Conservation (phyloP, 2,113 vertebrate genomes). For the Heterotilapia buettikoferi region DNA sequence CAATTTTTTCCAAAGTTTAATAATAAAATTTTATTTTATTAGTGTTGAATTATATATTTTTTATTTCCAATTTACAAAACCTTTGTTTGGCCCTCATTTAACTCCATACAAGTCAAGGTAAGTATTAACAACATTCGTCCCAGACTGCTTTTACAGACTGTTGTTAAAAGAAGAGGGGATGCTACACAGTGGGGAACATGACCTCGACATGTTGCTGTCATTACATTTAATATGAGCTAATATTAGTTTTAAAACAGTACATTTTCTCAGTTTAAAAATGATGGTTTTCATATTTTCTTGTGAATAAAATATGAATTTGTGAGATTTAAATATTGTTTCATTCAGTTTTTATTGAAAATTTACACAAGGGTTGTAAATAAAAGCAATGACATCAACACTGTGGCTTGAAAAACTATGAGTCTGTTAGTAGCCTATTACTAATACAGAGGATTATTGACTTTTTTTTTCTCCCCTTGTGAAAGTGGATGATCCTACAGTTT, state of each 20-base stretch:
- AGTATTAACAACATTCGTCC: neutral
- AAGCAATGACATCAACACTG: neutral
- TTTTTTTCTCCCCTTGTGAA: too few relatives aligned
- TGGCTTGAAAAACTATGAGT: neutral
- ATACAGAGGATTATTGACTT: neutral
- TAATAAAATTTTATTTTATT: neutral
- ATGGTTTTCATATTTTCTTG: neutral
- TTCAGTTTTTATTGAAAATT: neutral
- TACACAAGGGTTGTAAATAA: neutral
- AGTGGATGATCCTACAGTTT: neutral
- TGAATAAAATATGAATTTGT: neutral
- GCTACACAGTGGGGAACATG: neutral
- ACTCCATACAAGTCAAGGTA: neutral
- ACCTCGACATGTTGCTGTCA: neutral
- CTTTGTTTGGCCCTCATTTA: neutral
- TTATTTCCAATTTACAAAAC: neutral
- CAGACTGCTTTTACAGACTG: neutral
- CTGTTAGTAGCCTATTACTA: neutral
- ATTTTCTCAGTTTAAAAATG: neutral
- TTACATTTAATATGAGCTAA: neutral
- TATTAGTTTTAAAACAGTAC: neutral
- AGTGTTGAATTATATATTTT: neutral
- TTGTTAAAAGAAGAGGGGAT: neutral
- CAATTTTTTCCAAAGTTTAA: rapidly evolving
- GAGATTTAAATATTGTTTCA: neutral